Percentiles rank a stretch among this genome's conserved stretches.
Conservation (phyloP, 2,888 invertebrate species). For the Bellardia pandia region DNA sequence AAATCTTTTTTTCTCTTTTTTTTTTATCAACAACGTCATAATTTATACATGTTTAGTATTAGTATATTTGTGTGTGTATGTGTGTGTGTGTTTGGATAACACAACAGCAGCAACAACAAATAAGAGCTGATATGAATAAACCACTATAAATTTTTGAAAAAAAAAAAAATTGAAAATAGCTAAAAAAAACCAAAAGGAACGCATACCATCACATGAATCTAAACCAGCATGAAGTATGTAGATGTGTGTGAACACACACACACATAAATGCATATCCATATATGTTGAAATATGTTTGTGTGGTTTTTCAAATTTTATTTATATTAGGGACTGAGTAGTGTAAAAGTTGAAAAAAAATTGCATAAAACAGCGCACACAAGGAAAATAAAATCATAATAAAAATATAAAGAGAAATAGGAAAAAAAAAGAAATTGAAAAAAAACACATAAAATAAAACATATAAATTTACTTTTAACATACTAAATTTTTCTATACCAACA, state of each 20-base stretch:
- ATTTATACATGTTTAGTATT: slow-evolving; percentile 54
- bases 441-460: slow-evolving; percentile 24
- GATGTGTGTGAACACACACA: neutral
- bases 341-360: neutral
- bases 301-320: neutral
- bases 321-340: neutral
- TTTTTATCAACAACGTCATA: slow-evolving; percentile 69
- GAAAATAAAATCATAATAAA: slow-evolving; percentile 35
- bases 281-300: neutral
- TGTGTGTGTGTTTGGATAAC: neutral
- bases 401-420: slow-evolving; percentile 15
- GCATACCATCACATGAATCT: slow-evolving; percentile 23
- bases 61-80: neutral
- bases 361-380: slow-evolving; percentile 43
- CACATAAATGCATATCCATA: neutral
- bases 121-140: slow-evolving; percentile 69
- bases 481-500: slow-evolving; percentile 1
- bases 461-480: slow-evolving; percentile 44
- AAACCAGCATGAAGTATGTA: slow-evolving; percentile 35
- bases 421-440: neutral
- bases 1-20: slow-evolving; percentile 45
- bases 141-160: slow-evolving; percentile 68
- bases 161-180: slow-evolving; percentile 2
- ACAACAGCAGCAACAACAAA: slow-evolving; percentile 32
- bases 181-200: neutral